phyloP scores from a whole-genome alignment of 1,140 invertebrate genomes.

The Drosophila lowei region DNA sequence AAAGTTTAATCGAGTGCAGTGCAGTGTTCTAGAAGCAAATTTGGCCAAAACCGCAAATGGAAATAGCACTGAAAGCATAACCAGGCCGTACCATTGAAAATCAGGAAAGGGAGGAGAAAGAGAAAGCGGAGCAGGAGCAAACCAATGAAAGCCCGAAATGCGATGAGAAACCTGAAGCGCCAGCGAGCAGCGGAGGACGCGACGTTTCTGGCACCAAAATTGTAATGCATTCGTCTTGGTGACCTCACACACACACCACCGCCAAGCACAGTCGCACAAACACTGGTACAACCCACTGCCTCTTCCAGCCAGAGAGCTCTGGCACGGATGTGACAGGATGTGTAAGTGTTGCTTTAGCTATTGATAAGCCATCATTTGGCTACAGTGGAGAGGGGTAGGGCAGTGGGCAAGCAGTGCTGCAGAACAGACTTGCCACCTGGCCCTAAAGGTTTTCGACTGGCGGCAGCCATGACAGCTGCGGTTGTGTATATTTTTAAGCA shows the following conservation, averaged over 20 bases:
- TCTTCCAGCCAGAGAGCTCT: constrained; percentile 3
- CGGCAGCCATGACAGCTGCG: constrained; percentile 26
- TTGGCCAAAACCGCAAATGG: constrained; percentile 24
- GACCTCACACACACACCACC: constrained; percentile 36
- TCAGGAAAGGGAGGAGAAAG: not conserved
- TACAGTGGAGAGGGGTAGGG: not conserved
- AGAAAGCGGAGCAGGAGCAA: not conserved
- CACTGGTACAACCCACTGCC: not conserved
- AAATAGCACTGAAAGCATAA: constrained; percentile 21
- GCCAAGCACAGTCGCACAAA: not conserved
- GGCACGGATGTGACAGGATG: constrained; percentile 28
- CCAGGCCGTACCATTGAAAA: constrained; percentile 11
- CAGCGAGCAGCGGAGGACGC: constrained; percentile 29
- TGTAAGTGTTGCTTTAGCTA: constrained; percentile 49
- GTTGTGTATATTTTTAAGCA: constrained; percentile 55
- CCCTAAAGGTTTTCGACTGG: too few relatives aligned
- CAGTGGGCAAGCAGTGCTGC: too few relatives aligned
- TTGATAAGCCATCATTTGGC: constrained; percentile 44
- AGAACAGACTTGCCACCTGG: too few relatives aligned
- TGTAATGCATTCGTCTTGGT: constrained; percentile 55
- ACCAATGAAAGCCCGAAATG: constrained; percentile 35
- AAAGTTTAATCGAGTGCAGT: constrained; percentile 27
- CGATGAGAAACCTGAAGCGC: constrained; percentile 15
- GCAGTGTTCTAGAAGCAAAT: constrained; percentile 30
- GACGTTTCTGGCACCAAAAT: constrained; percentile 34